Evolutionary conservation across 2,113 vertebrate species (phyloP).

Genomic region (Psilopsiagon aurifrons): DNA sequence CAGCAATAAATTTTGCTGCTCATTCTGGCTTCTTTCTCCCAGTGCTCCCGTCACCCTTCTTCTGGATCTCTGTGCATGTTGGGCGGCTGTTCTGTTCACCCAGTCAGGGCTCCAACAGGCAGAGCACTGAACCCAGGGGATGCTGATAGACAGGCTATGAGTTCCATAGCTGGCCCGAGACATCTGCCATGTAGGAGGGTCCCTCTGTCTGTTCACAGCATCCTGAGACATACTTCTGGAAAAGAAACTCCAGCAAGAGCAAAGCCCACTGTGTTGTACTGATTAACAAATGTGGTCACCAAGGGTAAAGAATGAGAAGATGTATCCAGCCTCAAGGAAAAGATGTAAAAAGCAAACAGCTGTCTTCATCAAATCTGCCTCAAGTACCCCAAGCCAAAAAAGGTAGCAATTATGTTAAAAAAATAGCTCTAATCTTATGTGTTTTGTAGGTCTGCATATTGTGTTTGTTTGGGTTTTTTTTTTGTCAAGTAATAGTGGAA

Average conservation of each 20-base stretch:
- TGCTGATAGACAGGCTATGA: not conserved
- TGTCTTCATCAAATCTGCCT: not conserved
- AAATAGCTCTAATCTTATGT: not conserved
- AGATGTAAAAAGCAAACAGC: not conserved
- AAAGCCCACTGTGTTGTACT: not conserved
- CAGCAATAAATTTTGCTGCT: not conserved
- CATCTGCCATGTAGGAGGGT: not conserved
- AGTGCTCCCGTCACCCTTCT: not conserved
- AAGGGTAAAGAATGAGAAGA: not conserved
- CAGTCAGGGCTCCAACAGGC: accelerated
- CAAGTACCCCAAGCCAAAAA: not conserved
- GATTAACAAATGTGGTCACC: not conserved
- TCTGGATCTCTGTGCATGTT: not conserved
- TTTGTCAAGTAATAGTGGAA: not conserved
- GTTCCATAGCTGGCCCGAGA: not conserved
- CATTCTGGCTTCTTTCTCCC: not conserved
- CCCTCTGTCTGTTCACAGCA: not conserved
- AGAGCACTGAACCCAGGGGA: not conserved
- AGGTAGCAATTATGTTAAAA: not conserved
- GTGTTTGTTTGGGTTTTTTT: not conserved
- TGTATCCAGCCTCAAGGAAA: not conserved
- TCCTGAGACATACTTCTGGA: not conserved
- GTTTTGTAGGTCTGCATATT: not conserved
- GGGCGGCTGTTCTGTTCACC: not conserved
- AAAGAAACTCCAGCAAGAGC: not conserved